A percentile compares a stretch with the other conserved stretches of the same genome.
Evolutionary conservation across 2,113 vertebrate genomes (phyloP).

Genomic region (Halcyon senegalensis): DNA sequence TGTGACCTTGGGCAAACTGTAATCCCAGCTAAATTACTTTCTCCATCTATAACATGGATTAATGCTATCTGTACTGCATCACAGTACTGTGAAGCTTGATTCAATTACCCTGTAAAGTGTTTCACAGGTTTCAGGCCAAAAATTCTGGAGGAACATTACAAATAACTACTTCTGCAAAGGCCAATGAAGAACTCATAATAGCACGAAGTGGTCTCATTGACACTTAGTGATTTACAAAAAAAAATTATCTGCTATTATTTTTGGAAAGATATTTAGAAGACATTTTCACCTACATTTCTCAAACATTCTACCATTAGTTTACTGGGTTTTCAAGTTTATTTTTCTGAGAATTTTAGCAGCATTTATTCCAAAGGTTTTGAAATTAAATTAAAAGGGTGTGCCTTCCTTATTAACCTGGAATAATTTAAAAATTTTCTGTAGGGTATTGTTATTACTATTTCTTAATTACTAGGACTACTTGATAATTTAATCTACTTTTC

Average conservation of each 20-base stretch:
- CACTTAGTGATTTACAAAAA: not conserved
- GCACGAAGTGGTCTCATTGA: not conserved
- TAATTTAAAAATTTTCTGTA: conserved; percentile 8
- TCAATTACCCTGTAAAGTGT: not conserved
- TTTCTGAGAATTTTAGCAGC: not conserved
- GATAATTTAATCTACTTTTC: conserved; percentile 18
- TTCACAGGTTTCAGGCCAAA: not conserved
- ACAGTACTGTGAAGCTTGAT: not conserved
- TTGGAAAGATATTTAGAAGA: not conserved
- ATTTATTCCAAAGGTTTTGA: not conserved
- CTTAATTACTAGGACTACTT: not conserved
- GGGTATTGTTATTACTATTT: not conserved
- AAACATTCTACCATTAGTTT: not conserved
- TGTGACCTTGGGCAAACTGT: not conserved
- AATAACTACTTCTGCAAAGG: not conserved
- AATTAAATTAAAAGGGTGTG: not conserved
- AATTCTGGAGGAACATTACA: not conserved
- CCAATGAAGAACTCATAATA: not conserved
- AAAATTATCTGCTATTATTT: not conserved
- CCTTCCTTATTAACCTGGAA: not conserved
- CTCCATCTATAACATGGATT: not conserved
- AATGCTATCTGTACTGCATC: not conserved
- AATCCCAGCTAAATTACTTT: not conserved
- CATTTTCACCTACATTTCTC: not conserved
- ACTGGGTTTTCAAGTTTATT: not conserved